Evolutionary conservation across 2,113 vertebrate genomes (phyloP).

Genomic region (Gallinago media): DNA sequence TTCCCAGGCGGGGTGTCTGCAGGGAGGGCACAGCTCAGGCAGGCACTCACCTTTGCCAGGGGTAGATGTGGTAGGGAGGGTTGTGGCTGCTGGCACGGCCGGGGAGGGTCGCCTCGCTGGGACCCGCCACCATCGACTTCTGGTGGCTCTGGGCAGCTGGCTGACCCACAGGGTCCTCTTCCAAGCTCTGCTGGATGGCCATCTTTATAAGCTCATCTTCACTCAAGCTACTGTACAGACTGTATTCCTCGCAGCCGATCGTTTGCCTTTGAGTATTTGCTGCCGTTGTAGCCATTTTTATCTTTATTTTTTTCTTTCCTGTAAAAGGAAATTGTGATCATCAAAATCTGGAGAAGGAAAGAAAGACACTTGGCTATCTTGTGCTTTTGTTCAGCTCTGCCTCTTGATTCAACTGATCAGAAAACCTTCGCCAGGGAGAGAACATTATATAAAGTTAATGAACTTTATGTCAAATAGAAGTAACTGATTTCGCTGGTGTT

Average conservation of each 20-base stretch:
- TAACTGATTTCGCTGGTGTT: not conserved
- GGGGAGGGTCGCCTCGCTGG: not conserved
- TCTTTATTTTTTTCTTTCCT: not conserved
- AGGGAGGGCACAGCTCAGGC: accelerated
- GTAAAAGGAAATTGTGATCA: not conserved
- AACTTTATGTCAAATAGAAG: not conserved
- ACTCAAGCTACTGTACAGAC: constrained; percentile 86
- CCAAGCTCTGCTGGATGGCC: constrained; percentile 91
- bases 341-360: not conserved
- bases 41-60: constrained; percentile 76
- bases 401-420: not conserved
- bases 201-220: constrained; percentile 92
- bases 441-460: not conserved
- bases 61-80: constrained; percentile 63
- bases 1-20: not conserved
- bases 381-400: not conserved
- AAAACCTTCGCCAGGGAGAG: not conserved
- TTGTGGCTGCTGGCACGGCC: not conserved
- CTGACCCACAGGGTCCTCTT: constrained; percentile 56
- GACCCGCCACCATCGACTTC: not conserved
- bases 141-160: constrained; percentile 40
- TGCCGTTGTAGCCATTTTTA: constrained; percentile 49
- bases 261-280: constrained; percentile 49
- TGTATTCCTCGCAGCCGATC: constrained; percentile 87
- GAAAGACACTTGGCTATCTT: not conserved